Evolutionary conservation across 2,113 vertebrate genomes (phyloP).

Genomic region (Neotragus pygmaeus): DNA sequence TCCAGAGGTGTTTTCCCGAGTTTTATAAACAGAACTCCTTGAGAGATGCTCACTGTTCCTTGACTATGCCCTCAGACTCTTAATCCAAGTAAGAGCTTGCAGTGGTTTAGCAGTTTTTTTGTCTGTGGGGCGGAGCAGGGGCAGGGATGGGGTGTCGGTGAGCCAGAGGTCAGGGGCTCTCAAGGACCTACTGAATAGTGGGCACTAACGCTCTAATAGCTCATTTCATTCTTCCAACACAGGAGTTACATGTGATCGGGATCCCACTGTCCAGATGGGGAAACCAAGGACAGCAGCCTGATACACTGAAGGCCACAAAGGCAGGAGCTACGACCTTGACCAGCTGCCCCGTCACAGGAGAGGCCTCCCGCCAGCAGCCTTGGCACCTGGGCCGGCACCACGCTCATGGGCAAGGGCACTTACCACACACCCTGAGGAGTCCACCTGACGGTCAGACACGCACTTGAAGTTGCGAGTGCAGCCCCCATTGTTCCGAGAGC

Average conservation of each 20-base stretch:
- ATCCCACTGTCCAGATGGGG: background rate
- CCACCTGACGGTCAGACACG: constrained; percentile 92
- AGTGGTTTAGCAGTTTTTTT: fast-evolving
- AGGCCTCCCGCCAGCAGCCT: fast-evolving
- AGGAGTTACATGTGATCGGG: background rate
- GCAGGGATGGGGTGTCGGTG: background rate
- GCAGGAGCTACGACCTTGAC: no score
- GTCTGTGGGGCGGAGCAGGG: background rate
- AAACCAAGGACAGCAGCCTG: background rate
- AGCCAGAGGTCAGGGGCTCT: background rate
- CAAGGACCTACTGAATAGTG: background rate
- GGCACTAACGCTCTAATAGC: background rate
- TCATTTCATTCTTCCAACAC: background rate
- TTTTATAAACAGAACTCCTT: background rate
- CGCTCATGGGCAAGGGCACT: constrained; percentile 37
- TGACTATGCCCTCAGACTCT: background rate
- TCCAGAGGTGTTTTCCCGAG: background rate
- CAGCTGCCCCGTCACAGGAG: fast-evolving
- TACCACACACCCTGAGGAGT: constrained; percentile 97
- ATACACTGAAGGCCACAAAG: fast-evolving
- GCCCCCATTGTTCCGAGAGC: constrained; percentile 95
- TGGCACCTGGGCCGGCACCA: background rate
- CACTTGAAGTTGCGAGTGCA: constrained; percentile 99
- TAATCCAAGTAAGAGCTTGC: background rate
- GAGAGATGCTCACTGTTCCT: background rate